Base-by-base conservation (phyloP, 2,113 vertebrate species). In the human region DNA sequence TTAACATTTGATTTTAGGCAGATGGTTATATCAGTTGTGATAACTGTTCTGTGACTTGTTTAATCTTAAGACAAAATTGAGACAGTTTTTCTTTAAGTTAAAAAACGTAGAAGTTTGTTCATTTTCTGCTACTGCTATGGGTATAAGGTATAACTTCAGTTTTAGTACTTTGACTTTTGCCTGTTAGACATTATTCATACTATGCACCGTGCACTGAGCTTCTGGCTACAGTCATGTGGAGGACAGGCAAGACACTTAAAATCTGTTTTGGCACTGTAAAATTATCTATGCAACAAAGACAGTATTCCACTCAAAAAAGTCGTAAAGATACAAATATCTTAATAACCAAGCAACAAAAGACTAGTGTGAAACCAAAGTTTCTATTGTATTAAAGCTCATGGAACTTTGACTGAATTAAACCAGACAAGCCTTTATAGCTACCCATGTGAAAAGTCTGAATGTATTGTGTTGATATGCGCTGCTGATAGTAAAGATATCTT, bases 331-430 rank as follows among this genome's bases (percentile, higher is more conserved):
- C 95, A 98, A 98, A 98, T 98, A 98, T 98, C 98, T 97, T 98
- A 97, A 98, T 98, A 98, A 98, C 93, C 70, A 96, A 97, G 97
- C 98, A 98, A 57, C 96, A 97, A 98, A 98, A 98, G 98, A 98
- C 96, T 98, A 91, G 97, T 98, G 98, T 97, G 97, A 98, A 98
- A 98, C 93, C 96, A 97, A 97, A 95, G 83, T 96, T 98, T 97
- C 94, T 98, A 92, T 97, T 97, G 89, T 97, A 97, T 97, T 97
- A 97, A 96, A 97, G 97, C 98, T 98, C 97, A 95, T 87, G 95
- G 98, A 98, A 98, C 98, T 98, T 57, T 97, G 95, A 97, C 98
- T 98, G 98, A 98, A 98, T 99, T 98, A 99, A 99, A 98, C 95
- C 64, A 98, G 98, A 98, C 93, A 98, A 98, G 83, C 55, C 72